Conservation (phyloP, 1,140 invertebrate genomes). For the Drosophila parabipectinata region DNA sequence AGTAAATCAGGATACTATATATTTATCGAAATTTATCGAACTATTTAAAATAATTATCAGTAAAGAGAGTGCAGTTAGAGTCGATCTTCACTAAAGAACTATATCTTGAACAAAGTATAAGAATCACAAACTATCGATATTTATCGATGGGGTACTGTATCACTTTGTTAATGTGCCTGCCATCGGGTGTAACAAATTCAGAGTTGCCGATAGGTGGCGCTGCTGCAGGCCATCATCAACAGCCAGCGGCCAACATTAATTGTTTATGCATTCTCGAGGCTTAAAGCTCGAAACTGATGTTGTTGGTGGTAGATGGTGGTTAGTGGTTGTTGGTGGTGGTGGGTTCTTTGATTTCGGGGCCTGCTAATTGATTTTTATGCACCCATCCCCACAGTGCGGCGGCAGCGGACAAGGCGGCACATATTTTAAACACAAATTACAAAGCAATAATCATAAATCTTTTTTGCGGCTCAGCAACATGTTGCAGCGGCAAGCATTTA, state of each 20-base stretch:
- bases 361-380: slow-evolving; percentile 80
- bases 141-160: slow-evolving; percentile 11
- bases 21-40: no score
- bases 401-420: slow-evolving; percentile 59
- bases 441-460: slow-evolving; percentile 83
- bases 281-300: background rate
- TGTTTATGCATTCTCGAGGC: slow-evolving; percentile 58
- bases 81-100: no score
- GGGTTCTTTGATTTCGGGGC: slow-evolving; percentile 38
- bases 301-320: no score
- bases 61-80: no score
- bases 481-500: slow-evolving; percentile 67
- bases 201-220: slow-evolving; percentile 75
- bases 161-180: slow-evolving; percentile 41
- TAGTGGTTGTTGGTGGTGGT: no score
- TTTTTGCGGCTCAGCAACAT: slow-evolving; percentile 78
- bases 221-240: slow-evolving; percentile 66
- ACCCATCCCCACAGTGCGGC: slow-evolving; percentile 24
- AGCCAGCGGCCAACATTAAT: slow-evolving; percentile 59
- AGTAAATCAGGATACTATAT: no score
- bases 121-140: background rate
- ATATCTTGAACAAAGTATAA: no score
- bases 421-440: slow-evolving; percentile 83
- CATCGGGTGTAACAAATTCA: slow-evolving; percentile 41
- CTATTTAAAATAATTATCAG: no score